Evolutionary conservation across 1,140 invertebrate species (phyloP), one percentile per base, ranked within the genome.

Genomic region (Atta colombica): DNA sequence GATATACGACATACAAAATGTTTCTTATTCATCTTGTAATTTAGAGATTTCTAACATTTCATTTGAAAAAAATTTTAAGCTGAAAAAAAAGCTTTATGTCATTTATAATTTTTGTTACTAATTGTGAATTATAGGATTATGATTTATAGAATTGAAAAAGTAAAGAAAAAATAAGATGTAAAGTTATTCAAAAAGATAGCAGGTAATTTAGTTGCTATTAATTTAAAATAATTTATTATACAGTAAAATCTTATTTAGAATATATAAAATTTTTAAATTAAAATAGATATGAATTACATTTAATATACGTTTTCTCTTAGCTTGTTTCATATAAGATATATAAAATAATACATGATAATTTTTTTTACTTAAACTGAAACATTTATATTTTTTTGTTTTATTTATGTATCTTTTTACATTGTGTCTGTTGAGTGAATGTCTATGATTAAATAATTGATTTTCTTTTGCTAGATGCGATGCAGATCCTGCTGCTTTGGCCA

Each of bases 401-500:
- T 14, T 45, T 25, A 53, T 39, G n/a, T 8, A 10, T 3, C 10
- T 49, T 31, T 1, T 8, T 21, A 45, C 39, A 2, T 31, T 81
- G 3, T 31, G 2, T 5, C 7, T 49, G 8, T 51, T 3, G 1
- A 25, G 5, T 53, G 18, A 65, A 25, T 75, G 10, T 51, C 18
- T 4, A 58, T 85, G 18, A 55, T 84, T 16, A 58, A 66, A 65
- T 77, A 60, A 65, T 72, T 75, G 55, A 16, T 49, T 69, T 82
- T 68, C 77, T 18, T 80, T 90, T 95, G 25, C 90, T 45, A 99
- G 99, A 90, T 99, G 99, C 95, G 99, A 99, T 96, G 99, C 99
- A n/a, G 99, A 99, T 96, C 99, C 99, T 14, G 97, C 97, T 66
- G 98, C 99, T 31, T 95, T 99, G 39, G 98, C 99, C 8, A 99